These are phyloP conservation scores for Peucedramus taeniatus DNA, from an alignment of 2,113 vertebrate species.

Conservation along the genomic window DNA sequence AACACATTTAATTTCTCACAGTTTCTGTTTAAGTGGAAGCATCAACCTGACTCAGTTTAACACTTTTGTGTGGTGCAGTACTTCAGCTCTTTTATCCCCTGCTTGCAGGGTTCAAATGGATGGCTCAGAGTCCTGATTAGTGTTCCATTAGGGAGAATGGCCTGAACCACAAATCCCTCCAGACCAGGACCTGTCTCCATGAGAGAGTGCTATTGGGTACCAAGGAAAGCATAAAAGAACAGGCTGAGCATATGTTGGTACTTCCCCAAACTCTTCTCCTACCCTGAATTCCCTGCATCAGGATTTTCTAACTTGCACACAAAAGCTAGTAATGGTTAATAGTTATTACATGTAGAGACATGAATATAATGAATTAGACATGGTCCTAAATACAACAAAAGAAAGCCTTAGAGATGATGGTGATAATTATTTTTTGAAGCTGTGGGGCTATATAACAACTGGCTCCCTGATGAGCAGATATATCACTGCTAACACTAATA, in stretches of 20 bases:
- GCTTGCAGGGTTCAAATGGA: not conserved
- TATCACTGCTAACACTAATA: constrained; percentile 12
- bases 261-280: not conserved
- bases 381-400: not conserved
- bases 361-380: not conserved
- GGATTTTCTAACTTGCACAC: not conserved
- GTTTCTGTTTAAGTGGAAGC: constrained; percentile 56
- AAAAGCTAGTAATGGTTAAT: not conserved
- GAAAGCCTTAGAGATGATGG: not conserved
- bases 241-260: not conserved
- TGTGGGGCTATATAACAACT: not conserved
- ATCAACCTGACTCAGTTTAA: constrained; percentile 51
- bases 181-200: not conserved
- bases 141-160: not conserved
- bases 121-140: not conserved
- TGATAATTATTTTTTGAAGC: constrained; percentile 21
- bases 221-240: not conserved
- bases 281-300: not conserved
- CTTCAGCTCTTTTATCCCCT: not conserved
- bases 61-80: not conserved
- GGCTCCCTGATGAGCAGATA: not conserved
- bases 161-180: not conserved
- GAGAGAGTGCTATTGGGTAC: not conserved
- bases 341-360: not conserved
- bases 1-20: constrained; percentile 62